A percentile compares a stretch with the other conserved stretches of the same genome.
Evolutionary conservation across 2,888 invertebrate genomes (phyloP).

Genomic region (Acrobasis consociella): DNA sequence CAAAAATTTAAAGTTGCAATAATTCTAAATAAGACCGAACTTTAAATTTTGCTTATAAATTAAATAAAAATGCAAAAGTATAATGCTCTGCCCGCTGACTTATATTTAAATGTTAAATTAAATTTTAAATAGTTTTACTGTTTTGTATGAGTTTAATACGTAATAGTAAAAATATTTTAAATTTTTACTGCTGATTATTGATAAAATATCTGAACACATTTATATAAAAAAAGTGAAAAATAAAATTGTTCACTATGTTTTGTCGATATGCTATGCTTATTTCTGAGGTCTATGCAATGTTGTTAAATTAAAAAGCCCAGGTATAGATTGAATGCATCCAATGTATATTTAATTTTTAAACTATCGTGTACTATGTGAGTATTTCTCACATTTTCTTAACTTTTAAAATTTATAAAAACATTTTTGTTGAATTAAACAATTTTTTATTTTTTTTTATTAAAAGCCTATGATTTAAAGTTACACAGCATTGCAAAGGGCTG

Average conservation of each 20-base stretch:
- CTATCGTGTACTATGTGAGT: too few relatives aligned
- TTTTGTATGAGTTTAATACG: neutral
- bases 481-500: conserved; percentile 29
- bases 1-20: neutral
- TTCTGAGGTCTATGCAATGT: neutral
- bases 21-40: neutral
- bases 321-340: too few relatives aligned
- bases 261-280: conserved; percentile 8
- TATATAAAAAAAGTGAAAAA: neutral
- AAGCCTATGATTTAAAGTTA: neutral
- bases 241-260: neutral
- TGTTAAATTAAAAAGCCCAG: neutral
- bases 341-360: neutral
- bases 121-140: neutral
- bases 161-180: conserved; percentile 1
- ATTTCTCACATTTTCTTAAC: too few relatives aligned
- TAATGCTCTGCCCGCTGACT: conserved; percentile 46
- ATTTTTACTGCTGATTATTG: neutral
- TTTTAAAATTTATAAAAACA: too few relatives aligned
- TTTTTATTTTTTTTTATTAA: too few relatives aligned
- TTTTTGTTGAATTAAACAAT: too few relatives aligned
- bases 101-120: neutral
- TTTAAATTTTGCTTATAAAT: conserved; percentile 2
- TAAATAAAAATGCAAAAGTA: conserved; percentile 26
- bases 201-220: neutral